These are phyloP conservation scores for Tokudaia muenninki DNA, from an alignment of 2,797 vertebrate genomes.

Conservation along the genomic window DNA sequence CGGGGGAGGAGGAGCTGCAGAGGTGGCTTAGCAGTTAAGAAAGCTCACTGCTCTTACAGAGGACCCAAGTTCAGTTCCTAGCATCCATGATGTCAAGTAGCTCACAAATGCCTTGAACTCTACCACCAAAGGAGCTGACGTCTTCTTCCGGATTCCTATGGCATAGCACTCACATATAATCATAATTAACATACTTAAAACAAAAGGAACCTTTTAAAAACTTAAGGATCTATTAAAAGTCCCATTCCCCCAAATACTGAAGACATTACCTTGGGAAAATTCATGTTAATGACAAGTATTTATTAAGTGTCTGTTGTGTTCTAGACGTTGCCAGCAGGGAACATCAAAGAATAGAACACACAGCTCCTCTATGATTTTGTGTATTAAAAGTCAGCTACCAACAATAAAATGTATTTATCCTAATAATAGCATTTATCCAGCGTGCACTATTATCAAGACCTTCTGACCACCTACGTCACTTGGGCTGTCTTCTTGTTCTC, in stretches of 20 bases:
- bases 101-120: not conserved
- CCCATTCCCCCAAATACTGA: constrained; percentile 26
- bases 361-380: not conserved
- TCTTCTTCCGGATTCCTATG: not conserved
- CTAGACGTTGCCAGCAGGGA: not conserved
- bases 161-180: not conserved
- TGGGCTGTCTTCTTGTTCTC: not conserved
- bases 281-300: not conserved
- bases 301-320: constrained; percentile 20
- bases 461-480: not conserved
- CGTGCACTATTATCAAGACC: not conserved
- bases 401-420: not conserved
- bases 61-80: not conserved
- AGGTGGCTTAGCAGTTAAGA: not conserved
- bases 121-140: not conserved
- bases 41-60: not conserved
- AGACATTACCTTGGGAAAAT: not conserved
- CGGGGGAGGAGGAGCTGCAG: not conserved
- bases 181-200: not conserved
- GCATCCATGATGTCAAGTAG: not conserved
- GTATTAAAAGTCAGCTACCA: constrained; percentile 9
- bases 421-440: not conserved
- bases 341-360: not conserved
- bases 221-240: not conserved
- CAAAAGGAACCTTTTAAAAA: not conserved